Evolutionary conservation across 2,113 vertebrate genomes (phyloP).

Genomic region (Corydoras sp.): DNA sequence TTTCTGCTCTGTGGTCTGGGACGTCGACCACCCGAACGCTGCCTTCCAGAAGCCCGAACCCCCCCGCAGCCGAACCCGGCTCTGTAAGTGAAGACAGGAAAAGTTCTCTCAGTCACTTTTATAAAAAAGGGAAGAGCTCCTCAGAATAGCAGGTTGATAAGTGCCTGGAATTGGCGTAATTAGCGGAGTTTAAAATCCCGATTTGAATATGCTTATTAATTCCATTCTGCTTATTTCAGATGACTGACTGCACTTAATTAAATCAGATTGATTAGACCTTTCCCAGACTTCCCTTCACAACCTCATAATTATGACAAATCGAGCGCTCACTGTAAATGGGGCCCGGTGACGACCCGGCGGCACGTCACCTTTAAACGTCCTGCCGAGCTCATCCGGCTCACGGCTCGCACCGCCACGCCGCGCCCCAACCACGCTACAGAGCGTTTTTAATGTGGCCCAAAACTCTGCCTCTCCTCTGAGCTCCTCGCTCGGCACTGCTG

Average conservation of each 20-base stretch:
- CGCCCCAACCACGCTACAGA: too few species aligned
- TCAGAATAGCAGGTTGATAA: slow-evolving; percentile 55
- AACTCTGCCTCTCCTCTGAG: too few species aligned
- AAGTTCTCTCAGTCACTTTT: slow-evolving; percentile 41
- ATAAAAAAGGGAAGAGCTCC: slow-evolving; percentile 26
- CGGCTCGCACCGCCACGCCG: background rate
- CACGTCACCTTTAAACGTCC: slow-evolving; percentile 45
- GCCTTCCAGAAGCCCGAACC: too few species aligned
- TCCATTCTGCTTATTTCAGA: slow-evolving; percentile 75
- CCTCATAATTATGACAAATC: slow-evolving; percentile 77
- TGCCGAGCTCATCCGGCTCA: slow-evolving; percentile 22
- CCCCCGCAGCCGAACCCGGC: background rate
- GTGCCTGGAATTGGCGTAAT: slow-evolving; percentile 68
- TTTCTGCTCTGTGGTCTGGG: too few species aligned
- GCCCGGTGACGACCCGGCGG: slow-evolving; percentile 45
- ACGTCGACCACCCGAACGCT: background rate
- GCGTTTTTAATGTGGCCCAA: too few species aligned
- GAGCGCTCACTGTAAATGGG: slow-evolving; percentile 66
- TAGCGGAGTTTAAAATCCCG: slow-evolving; percentile 73
- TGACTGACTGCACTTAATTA: slow-evolving; percentile 79
- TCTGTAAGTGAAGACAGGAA: slow-evolving; percentile 15
- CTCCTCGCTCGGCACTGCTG: too few species aligned
- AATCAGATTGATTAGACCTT: slow-evolving; percentile 80
- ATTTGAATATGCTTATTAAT: slow-evolving; percentile 79
- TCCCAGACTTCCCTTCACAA: slow-evolving; percentile 70